Evolutionary conservation across 2,797 vertebrate genomes (phyloP).

Genomic region (Sphenopsis melanotis): DNA sequence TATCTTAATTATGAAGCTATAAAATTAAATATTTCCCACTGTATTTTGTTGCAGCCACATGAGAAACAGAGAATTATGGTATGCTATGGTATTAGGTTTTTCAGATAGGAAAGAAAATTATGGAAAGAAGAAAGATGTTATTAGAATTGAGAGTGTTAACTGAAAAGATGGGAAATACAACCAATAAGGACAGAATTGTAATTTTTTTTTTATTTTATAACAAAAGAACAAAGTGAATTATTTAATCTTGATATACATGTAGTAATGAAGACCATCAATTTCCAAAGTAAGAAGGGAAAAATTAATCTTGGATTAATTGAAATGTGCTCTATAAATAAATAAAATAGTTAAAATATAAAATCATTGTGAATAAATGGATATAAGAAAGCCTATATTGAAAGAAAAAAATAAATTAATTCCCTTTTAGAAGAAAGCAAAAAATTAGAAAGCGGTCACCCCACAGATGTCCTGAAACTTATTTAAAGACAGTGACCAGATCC

Average conservation of each 20-base stretch:
- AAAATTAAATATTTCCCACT: not conserved
- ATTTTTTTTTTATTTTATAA: not conserved
- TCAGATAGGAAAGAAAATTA: not conserved
- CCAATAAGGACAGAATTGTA: not conserved
- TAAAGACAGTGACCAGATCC: not conserved
- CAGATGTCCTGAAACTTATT: not conserved
- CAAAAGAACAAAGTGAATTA: not conserved
- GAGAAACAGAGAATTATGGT: not conserved
- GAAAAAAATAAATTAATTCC: not conserved
- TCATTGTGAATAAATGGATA: not conserved
- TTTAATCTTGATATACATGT: not conserved
- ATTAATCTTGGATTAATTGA: not conserved
- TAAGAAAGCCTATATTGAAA: not conserved
- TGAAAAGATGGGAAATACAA: not conserved
- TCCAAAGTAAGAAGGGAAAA: not conserved
- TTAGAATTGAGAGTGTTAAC: not conserved
- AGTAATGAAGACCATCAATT: not conserved
- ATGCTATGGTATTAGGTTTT: not conserved
- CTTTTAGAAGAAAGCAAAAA: not conserved
- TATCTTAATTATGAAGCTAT: not conserved
- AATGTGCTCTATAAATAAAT: not conserved
- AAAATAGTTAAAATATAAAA: not conserved
- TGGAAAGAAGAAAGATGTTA: not conserved
- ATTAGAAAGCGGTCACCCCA: not conserved
- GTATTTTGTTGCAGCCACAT: conserved; percentile 8